phyloP scores from a whole-genome alignment of 2,888 invertebrate genomes.

The Epinotia nisella region DNA sequence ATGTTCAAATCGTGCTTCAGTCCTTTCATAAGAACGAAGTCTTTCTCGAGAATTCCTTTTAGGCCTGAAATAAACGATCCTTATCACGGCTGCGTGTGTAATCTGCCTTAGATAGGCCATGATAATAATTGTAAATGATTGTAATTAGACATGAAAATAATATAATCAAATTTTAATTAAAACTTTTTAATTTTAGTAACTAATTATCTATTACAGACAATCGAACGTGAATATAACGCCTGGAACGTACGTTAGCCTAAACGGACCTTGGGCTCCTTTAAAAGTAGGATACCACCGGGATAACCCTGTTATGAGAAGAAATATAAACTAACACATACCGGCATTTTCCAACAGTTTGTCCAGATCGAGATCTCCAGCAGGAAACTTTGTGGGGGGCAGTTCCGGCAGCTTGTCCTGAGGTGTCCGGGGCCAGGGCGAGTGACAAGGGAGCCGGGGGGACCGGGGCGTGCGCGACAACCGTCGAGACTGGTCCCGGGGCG shows the following conservation, averaged over 20 bases:
- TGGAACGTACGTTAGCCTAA: no score
- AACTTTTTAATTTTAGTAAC: no score
- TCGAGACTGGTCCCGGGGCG: constrained; percentile 54
- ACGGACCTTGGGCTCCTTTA: no score
- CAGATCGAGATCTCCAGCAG: constrained; percentile 61
- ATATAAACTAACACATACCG: constrained; percentile 57
- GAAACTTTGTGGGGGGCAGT: background rate
- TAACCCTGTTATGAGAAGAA: no score
- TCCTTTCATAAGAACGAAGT: constrained; percentile 77
- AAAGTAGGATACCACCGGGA: no score
- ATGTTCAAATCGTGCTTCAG: constrained; percentile 81
- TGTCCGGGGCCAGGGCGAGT: background rate
- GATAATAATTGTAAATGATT: no score
- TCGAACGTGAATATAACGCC: no score
- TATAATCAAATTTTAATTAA: no score
- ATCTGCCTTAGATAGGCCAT: no score
- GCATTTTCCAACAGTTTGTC: constrained; percentile 71
- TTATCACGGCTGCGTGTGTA: background rate
- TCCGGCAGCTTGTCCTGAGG: constrained; percentile 33
- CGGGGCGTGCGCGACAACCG: constrained; percentile 53
- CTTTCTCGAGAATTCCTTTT: constrained; percentile 74
- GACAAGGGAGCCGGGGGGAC: background rate
- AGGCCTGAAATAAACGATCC: constrained; percentile 61
- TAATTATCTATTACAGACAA: no score
- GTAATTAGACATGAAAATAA: no score